phyloP scores from a whole-genome alignment of 2,888 invertebrate genomes.

The Trichopria drosophilae region DNA sequence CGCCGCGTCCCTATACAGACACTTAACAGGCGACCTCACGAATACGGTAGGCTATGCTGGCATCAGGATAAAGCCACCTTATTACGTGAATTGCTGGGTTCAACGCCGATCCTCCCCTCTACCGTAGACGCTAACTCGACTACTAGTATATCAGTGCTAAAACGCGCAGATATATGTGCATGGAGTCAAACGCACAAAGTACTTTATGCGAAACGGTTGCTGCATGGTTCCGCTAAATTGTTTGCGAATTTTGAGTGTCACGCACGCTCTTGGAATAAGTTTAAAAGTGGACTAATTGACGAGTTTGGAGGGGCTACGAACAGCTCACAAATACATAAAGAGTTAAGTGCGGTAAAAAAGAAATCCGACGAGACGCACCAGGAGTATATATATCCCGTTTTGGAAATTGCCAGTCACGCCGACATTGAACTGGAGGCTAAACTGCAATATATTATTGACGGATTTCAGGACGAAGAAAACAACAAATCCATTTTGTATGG shows the following conservation, averaged over 20 bases:
- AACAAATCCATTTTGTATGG: constrained; percentile 19
- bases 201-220: constrained; percentile 32
- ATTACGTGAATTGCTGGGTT: no score
- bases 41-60: no score
- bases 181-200: constrained; percentile 33
- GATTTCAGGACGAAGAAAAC: constrained; percentile 14
- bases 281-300: constrained; percentile 22
- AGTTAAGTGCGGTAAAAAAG: constrained; percentile 19
- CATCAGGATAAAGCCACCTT: no score
- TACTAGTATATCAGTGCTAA: no score
- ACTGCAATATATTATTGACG: constrained; percentile 12
- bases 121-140: no score
- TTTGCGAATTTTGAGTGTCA: constrained; percentile 26
- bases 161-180: constrained; percentile 24
- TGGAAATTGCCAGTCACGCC: constrained; percentile 32
- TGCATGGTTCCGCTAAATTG: constrained; percentile 34
- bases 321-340: constrained; percentile 24
- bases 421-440: constrained; percentile 10
- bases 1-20: no score
- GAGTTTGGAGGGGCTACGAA: constrained; percentile 28
- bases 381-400: constrained; percentile 31
- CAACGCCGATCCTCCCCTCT: no score
- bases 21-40: no score
- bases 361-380: constrained; percentile 25
- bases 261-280: constrained; percentile 22